A percentile compares a stretch with the other conserved stretches of the same genome.
phyloP scores from a whole-genome alignment of 2,888 invertebrate genomes.

The Microchrysa polita region DNA sequence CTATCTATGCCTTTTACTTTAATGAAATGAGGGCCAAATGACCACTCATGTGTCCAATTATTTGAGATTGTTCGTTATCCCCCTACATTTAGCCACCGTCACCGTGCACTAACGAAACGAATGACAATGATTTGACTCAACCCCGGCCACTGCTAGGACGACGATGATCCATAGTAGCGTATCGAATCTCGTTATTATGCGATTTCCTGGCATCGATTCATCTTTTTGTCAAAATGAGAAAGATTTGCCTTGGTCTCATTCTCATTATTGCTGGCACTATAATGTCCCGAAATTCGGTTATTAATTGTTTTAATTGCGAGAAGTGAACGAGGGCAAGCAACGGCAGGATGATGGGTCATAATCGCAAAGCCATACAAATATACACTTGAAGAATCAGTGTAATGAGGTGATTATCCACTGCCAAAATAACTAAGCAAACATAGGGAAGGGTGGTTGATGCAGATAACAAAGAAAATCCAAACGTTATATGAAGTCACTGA shows the following conservation, averaged over 20 bases:
- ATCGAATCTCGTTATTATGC: conserved; percentile 42
- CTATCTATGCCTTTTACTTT: conserved; percentile 44
- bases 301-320: conserved; percentile 44
- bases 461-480: not conserved
- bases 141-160: not conserved
- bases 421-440: conserved; percentile 24
- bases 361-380: not conserved
- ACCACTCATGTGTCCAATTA: conserved; percentile 56
- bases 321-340: not conserved
- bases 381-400: conserved; percentile 28
- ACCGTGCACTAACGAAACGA: not conserved
- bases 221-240: conserved; percentile 31
- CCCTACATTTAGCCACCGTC: conserved; percentile 5
- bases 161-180: conserved; percentile 23
- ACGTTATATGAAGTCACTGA: not conserved
- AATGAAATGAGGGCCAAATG: conserved; percentile 52
- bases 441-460: not conserved
- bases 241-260: conserved; percentile 2
- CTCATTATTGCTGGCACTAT: not conserved
- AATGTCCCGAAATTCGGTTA: conserved; percentile 35
- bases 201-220: conserved; percentile 35
- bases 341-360: not conserved
- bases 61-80: conserved; percentile 53
- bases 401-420: conserved; percentile 42
- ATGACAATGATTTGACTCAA: conserved; percentile 5